A percentile compares a stretch with the other conserved stretches of the same genome.
phyloP scores from a whole-genome alignment of 2,113 vertebrate genomes.

The Chaetops frenatus region DNA sequence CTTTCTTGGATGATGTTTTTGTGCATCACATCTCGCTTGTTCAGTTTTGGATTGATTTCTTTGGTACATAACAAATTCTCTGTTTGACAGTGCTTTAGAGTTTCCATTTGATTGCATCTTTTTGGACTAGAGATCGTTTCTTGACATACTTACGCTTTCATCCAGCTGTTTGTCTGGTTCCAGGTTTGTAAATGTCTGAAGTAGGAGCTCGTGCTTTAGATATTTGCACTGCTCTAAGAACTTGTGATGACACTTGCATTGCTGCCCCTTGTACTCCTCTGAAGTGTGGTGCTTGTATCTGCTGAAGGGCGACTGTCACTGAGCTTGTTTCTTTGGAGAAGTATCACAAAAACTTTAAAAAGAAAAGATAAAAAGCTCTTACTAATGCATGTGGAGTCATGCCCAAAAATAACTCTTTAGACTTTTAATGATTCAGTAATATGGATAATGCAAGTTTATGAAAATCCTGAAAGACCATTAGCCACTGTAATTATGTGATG shows the following conservation, averaged over 20 bases:
- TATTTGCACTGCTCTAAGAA: background rate
- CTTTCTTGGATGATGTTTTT: background rate
- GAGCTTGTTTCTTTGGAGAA: background rate
- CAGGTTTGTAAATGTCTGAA: background rate
- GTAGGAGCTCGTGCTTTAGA: background rate
- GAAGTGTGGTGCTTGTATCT: background rate
- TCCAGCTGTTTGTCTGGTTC: background rate
- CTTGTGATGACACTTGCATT: background rate
- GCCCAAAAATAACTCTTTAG: background rate
- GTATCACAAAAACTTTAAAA: background rate
- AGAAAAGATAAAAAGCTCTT: background rate
- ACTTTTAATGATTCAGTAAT: background rate
- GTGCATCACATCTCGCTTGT: background rate
- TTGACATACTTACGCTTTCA: background rate
- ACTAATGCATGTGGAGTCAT: background rate
- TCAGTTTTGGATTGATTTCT: background rate
- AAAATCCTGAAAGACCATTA: conserved; percentile 1
- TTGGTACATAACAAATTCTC: background rate
- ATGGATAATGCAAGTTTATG: background rate
- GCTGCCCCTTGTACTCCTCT: background rate
- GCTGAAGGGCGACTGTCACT: background rate
- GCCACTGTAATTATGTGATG: background rate
- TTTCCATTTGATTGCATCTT: background rate
- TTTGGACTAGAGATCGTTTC: background rate
- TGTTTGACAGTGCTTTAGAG: background rate